Conservation (phyloP, 2,888 invertebrate species). For the Amiota communis region DNA sequence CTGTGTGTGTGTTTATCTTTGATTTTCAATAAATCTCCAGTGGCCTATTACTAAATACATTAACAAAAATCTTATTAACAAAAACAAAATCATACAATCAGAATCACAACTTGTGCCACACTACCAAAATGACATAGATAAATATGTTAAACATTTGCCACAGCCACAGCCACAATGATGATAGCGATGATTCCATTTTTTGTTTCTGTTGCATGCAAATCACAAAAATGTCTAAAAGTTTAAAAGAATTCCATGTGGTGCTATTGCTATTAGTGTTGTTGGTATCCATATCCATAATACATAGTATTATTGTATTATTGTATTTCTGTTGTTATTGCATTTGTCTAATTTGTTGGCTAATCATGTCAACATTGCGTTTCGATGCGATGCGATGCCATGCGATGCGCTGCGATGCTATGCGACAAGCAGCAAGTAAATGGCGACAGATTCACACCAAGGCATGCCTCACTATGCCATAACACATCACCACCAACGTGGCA, state of each 20-base stretch:
- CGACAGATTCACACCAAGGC: slow-evolving; percentile 13
- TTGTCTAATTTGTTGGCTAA: slow-evolving; percentile 65
- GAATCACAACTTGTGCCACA: not conserved
- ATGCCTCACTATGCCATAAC: slow-evolving; percentile 47
- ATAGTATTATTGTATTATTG: too few species aligned
- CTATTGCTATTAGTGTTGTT: not conserved
- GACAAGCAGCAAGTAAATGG: not conserved
- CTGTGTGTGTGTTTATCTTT: slow-evolving; percentile 3
- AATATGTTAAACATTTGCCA: not conserved
- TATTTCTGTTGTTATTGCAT: slow-evolving; percentile 53
- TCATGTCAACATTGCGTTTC: slow-evolving; percentile 45
- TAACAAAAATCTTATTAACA: slow-evolving; percentile 13
- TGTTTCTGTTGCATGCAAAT: too few species aligned
- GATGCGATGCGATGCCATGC: too few species aligned
- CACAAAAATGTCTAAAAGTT: too few species aligned
- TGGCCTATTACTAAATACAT: not conserved
- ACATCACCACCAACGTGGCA: not conserved
- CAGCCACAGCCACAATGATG: too few species aligned
- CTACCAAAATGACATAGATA: not conserved
- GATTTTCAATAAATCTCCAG: not conserved
- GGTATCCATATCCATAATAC: not conserved
- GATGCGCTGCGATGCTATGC: slow-evolving; percentile 7
- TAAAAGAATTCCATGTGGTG: not conserved
- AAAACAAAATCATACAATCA: not conserved
- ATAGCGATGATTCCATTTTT: too few species aligned